Conservation (phyloP, 1,140 invertebrate genomes). For the Drosophila hydei region DNA sequence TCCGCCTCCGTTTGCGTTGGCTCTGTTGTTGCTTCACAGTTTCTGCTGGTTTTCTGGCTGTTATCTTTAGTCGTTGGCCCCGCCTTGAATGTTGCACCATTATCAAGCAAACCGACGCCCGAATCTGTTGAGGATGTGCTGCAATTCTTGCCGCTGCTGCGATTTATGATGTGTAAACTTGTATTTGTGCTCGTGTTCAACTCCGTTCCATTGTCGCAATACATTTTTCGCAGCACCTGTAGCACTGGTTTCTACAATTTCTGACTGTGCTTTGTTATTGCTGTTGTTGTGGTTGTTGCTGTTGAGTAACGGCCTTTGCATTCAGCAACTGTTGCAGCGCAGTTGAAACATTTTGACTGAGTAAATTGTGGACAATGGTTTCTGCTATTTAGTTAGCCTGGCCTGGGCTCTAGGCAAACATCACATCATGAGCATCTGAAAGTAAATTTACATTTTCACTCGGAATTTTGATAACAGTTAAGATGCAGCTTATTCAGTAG, state of each 20-base stretch:
- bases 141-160: constrained; percentile 61
- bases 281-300: background rate
- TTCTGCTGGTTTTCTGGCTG: constrained; percentile 1
- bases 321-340: constrained; percentile 11
- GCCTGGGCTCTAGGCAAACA: constrained; percentile 53
- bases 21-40: constrained; percentile 16
- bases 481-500: too few species aligned
- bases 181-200: constrained; percentile 47
- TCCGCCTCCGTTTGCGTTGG: constrained; percentile 9
- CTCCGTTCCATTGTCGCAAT: constrained; percentile 65
- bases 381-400: constrained; percentile 12
- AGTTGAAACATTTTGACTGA: constrained; percentile 19
- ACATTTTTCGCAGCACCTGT: constrained; percentile 46
- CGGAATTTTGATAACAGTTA: constrained; percentile 10
- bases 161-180: constrained; percentile 50
- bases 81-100: constrained; percentile 44
- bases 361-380: constrained; percentile 16
- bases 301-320: background rate
- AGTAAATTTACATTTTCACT: constrained; percentile 49
- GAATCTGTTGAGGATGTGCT: constrained; percentile 81
- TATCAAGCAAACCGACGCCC: constrained; percentile 74
- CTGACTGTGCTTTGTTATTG: background rate
- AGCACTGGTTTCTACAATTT: background rate
- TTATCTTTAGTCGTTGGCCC: constrained; percentile 51
- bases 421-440: constrained; percentile 59